Base-by-base conservation (phyloP, 2,113 vertebrate genomes). In the Corythaixoides concolor region DNA sequence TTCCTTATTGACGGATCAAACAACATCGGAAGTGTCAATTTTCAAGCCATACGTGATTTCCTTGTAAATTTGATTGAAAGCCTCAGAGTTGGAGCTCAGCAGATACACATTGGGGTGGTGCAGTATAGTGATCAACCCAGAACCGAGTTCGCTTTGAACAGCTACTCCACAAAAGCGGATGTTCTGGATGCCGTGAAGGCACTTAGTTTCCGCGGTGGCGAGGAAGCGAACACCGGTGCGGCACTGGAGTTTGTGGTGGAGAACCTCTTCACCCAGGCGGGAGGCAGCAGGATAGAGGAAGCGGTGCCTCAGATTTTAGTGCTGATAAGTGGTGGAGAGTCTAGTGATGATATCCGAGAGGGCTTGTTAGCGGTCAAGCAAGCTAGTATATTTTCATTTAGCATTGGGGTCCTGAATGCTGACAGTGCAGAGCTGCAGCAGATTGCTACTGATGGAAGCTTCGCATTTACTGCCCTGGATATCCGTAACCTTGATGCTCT, bases 1-100 rank as follows among this genome's bases (percentile, higher is more conserved):
- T 98, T 99, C 99, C 99, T 99, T 99, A 99, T 99, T 99, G 99
- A 99, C 8, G 99, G 99, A 99, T 99, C 99, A 98, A 96, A 99
- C 98, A 99, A 99, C 98, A 97, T 99, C 98, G 99, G 99, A 99
- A 96, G 98, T 97, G 97, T 95, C 98, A 98, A 99, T 99, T 99
- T 99, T 96, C 98, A 97, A 97, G 97, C 96, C 97, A 97, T 99
- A 97, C 98, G 98, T 55, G 98, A 99, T 98, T 99, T 99, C 98
- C 98, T 99, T 98, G 98, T 99, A 97, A 99, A 98, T 99, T 97
- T 99, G 98, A 98, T 99, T 98, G 99, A 99, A 95, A 97, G 28
- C 97, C 99, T 99, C 93, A 97, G 98, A 94, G 96, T 99, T 96
- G 98, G 99, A 98, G 97, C 97, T 94, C 98, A 99, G 96, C 98